Evolutionary conservation across 2,113 vertebrate genomes (phyloP).

Genomic region (Neoarius graeffei): DNA sequence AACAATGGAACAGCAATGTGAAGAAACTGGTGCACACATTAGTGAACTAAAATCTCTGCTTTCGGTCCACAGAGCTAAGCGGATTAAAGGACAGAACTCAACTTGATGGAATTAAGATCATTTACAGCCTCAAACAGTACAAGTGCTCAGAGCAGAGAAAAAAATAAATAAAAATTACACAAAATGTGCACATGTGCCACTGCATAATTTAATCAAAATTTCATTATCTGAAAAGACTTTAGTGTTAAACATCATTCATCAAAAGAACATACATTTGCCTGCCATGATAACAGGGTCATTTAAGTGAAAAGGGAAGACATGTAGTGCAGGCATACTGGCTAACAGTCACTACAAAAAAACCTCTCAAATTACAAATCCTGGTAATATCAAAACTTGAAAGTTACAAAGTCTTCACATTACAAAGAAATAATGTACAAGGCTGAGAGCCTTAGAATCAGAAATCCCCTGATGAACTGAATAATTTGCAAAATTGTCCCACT

Average conservation of each 20-base stretch:
- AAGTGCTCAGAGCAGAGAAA: neutral
- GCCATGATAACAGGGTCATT: slow-evolving; percentile 4
- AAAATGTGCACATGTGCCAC: neutral
- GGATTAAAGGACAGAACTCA: slow-evolving; percentile 27
- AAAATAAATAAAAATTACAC: neutral
- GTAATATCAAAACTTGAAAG: slow-evolving; percentile 49
- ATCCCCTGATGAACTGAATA: slow-evolving; percentile 6
- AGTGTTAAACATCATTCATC: slow-evolving; percentile 25
- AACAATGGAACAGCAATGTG: neutral
- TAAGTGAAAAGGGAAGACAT: slow-evolving; percentile 34
- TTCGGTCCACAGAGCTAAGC: slow-evolving; percentile 2
- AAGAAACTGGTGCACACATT: slow-evolving; percentile 8
- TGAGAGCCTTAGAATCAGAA: slow-evolving; percentile 11
- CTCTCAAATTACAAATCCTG: slow-evolving; percentile 45
- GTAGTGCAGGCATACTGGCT: neutral
- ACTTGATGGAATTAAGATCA: slow-evolving; percentile 39
- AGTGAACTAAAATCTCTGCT: slow-evolving; percentile 7
- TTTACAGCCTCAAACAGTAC: slow-evolving; percentile 13
- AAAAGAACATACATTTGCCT: slow-evolving; percentile 3
- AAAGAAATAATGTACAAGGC: slow-evolving; percentile 53
- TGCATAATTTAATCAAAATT: slow-evolving; percentile 44
- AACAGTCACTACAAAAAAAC: neutral
- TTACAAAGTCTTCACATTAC: slow-evolving; percentile 55
- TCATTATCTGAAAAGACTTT: slow-evolving; percentile 28
- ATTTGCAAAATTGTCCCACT: slow-evolving; percentile 15